Percentiles rank a stretch among this genome's conserved stretches.
These are phyloP conservation scores for Albula glossodonta DNA, from an alignment of 2,113 vertebrate genomes.

Conservation along the genomic window DNA sequence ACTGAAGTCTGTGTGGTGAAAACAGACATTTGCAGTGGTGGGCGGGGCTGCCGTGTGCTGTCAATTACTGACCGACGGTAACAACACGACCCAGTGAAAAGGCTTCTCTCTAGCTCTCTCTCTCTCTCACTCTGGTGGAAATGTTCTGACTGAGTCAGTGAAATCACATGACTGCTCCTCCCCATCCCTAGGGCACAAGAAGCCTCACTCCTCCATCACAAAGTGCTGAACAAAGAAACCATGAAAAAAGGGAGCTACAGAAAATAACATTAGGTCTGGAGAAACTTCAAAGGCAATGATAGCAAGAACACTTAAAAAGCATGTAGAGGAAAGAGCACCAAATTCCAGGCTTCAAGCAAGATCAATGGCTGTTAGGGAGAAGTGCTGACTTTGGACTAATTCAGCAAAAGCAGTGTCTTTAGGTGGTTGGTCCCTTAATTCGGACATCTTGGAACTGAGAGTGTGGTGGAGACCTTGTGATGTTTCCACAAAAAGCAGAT, in stretches of 20 bases:
- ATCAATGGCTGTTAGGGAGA: neutral
- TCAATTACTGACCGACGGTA: neutral
- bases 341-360: neutral
- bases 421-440: neutral
- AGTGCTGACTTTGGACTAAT: neutral
- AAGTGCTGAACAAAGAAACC: neutral
- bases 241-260: neutral
- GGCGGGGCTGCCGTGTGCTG: neutral
- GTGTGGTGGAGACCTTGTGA: neutral
- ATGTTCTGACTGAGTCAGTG: neutral
- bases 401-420: neutral
- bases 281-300: neutral
- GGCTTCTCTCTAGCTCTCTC: neutral
- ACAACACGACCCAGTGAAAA: neutral
- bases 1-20: neutral
- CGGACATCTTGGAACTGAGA: neutral
- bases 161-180: neutral
- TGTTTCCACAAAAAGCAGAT: neutral
- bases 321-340: neutral
- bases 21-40: neutral
- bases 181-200: neutral
- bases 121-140: too few species aligned
- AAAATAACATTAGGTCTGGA: neutral
- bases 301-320: neutral
- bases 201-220: neutral